Percentiles rank a stretch among this genome's conserved stretches.
Conservation (phyloP, 2,113 vertebrate species). For the Eira barbara region DNA sequence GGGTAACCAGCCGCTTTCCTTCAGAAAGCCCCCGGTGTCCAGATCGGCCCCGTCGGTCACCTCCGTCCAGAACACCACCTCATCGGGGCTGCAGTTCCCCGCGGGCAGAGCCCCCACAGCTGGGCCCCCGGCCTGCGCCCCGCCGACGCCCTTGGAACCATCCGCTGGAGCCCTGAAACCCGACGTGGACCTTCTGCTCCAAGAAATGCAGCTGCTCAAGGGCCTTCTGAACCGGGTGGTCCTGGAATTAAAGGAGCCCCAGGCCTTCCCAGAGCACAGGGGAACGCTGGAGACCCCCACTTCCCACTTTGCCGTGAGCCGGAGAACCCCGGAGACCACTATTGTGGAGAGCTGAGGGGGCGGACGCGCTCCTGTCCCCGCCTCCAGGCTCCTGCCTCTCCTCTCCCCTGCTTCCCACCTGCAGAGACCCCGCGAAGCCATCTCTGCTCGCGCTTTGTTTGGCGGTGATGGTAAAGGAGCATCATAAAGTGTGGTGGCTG, state of each 20-base stretch:
- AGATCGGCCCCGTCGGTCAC: neutral
- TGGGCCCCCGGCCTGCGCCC: neutral
- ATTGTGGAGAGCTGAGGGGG: neutral
- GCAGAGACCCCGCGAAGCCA: neutral
- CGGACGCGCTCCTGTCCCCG: rapidly evolving
- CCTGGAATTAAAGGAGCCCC: slow-evolving; percentile 39
- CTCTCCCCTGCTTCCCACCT: neutral
- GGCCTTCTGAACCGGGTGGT: slow-evolving; percentile 43
- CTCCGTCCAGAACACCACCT: neutral
- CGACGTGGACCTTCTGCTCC: slow-evolving; percentile 55
- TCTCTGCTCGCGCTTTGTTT: neutral
- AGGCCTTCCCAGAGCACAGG: neutral
- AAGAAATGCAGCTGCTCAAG: slow-evolving; percentile 68
- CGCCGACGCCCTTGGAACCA: neutral
- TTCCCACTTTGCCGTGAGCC: neutral
- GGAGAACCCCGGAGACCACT: neutral
- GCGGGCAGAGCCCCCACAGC: neutral
- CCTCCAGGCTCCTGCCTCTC: neutral
- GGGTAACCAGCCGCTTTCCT: slow-evolving; percentile 30
- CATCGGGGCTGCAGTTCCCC: neutral
- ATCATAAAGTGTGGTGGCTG: neutral
- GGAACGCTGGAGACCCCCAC: neutral
- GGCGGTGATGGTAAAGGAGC: neutral
- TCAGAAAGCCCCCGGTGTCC: slow-evolving; percentile 48
- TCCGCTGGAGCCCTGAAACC: neutral